These are phyloP conservation scores for Paradoxurus hermaphroditus DNA, from an alignment of 2,113 vertebrate genomes.

Conservation along the genomic window DNA sequence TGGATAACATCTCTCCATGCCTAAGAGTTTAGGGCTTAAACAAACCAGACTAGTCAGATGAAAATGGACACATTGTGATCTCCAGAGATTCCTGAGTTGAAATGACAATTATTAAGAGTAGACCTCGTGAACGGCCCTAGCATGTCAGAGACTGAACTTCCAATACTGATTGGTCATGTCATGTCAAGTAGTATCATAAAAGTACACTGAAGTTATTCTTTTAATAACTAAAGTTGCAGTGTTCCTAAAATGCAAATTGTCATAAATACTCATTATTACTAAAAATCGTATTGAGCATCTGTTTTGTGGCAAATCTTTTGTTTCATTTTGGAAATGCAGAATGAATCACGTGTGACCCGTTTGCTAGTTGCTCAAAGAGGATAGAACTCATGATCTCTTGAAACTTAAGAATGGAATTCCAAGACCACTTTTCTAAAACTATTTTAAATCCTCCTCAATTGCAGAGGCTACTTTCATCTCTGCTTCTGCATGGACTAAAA, in stretches of 20 bases:
- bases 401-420: neutral
- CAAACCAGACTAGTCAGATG: neutral
- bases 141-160: neutral
- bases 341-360: neutral
- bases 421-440: neutral
- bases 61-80: neutral
- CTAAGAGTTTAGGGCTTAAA: neutral
- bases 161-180: neutral
- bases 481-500: neutral
- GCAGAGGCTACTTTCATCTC: neutral
- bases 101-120: constrained; percentile 26
- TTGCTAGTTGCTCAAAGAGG: neutral
- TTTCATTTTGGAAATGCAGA: neutral
- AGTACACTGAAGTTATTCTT: neutral
- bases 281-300: neutral
- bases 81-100: neutral
- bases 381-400: neutral
- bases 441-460: neutral
- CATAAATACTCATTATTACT: neutral
- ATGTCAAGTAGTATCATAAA: neutral
- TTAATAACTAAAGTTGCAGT: neutral
- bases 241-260: neutral
- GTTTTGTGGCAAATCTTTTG: neutral
- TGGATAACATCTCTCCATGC: neutral
- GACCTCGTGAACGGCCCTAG: neutral